A percentile compares a stretch with the other conserved stretches of the same genome.
phyloP scores from a whole-genome alignment of 2,113 vertebrate species.

The Etheostoma cragini region DNA sequence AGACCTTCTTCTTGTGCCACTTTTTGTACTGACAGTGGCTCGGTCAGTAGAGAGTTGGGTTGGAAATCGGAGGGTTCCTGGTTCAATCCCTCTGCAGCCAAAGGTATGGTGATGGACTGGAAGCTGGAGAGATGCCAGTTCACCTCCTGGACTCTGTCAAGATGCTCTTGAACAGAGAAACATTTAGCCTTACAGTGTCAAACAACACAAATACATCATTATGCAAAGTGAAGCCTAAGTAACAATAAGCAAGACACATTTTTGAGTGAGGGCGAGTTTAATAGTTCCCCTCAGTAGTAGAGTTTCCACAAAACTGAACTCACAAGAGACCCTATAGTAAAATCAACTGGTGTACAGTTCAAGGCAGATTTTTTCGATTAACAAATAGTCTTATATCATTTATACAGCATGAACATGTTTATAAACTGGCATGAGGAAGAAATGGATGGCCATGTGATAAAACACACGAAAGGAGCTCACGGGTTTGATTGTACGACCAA shows the following conservation, averaged over 20 bases:
- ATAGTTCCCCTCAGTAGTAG: too few species aligned
- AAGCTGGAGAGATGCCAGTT: too few species aligned
- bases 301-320: not conserved
- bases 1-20: not conserved
- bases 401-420: not conserved
- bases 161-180: not conserved
- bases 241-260: not conserved
- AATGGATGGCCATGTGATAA: constrained; percentile 14
- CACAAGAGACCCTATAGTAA: not conserved
- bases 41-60: too few species aligned
- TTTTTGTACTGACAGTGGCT: too few species aligned
- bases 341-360: not conserved
- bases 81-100: too few species aligned
- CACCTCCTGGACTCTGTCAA: too few species aligned
- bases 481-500: constrained; percentile 32
- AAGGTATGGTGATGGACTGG: too few species aligned
- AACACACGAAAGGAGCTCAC: constrained; percentile 13
- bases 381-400: not conserved
- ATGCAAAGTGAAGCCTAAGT: not conserved
- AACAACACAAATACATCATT: not conserved
- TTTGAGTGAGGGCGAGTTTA: not conserved
- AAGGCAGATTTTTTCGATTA: not conserved
- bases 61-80: too few species aligned
- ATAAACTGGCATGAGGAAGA: not conserved
- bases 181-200: not conserved